Conservation (phyloP, 2,888 invertebrate species). For the Drosophila mimica region DNA sequence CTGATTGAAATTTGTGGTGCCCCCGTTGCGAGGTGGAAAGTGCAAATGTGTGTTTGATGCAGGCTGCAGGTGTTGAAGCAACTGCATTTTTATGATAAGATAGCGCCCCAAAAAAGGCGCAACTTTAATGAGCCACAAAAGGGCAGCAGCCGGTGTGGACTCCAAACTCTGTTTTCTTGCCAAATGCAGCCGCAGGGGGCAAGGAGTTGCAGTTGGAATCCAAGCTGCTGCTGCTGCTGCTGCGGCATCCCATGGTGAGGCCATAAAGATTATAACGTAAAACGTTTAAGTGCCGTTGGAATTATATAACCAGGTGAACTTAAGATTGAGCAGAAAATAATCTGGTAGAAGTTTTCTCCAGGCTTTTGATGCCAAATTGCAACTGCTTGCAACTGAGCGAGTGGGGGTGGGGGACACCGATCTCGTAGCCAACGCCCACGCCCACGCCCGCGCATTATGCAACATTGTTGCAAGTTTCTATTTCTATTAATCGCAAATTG, state of each 20-base stretch:
- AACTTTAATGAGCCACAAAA: conserved; percentile 69
- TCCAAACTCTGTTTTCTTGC: neutral
- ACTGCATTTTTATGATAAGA: conserved; percentile 79
- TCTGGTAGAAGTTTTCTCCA: conserved; percentile 30
- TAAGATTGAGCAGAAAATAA: conserved; percentile 35
- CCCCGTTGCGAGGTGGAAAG: conserved; percentile 55
- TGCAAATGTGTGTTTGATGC: conserved; percentile 77
- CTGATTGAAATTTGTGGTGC: conserved; percentile 74
- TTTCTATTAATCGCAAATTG: conserved; percentile 59
- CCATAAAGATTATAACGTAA: conserved; percentile 65
- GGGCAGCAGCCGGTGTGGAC: conserved; percentile 42
- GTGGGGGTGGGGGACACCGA: neutral
- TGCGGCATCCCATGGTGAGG: conserved; percentile 39
- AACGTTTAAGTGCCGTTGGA: conserved; percentile 59
- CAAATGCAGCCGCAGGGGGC: conserved; percentile 24
- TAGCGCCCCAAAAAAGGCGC: conserved; percentile 69
- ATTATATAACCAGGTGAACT: conserved; percentile 60
- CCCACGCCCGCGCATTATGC: conserved; percentile 24
- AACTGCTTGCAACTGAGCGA: conserved; percentile 15
- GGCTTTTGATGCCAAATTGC: conserved; percentile 14
- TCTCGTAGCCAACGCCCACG: conserved; percentile 38
- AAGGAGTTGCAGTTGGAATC: conserved; percentile 2
- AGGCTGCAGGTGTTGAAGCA: conserved; percentile 72
- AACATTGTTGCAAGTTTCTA: conserved; percentile 43
- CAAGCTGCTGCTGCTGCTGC: neutral